These are phyloP conservation scores for Labeo catla DNA, from an alignment of 2,113 vertebrate species.

Conservation along the genomic window DNA sequence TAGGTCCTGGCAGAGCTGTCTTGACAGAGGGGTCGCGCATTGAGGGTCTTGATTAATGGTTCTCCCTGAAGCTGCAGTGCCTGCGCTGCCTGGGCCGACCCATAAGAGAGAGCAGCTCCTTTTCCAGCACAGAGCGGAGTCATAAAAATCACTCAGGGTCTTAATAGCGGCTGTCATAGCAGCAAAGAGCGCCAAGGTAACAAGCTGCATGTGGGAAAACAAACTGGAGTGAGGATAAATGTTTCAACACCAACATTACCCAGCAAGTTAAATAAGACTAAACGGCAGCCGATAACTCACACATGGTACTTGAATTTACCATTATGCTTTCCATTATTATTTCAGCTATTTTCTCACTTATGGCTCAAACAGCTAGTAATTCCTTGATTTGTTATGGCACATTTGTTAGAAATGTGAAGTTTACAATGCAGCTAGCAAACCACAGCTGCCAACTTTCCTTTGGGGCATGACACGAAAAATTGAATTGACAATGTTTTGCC, in stretches of 20 bases:
- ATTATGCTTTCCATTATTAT: constrained; percentile 11
- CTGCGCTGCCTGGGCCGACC: neutral
- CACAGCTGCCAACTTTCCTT: constrained; percentile 23
- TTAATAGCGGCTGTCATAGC: constrained; percentile 40
- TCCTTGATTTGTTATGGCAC: constrained; percentile 20
- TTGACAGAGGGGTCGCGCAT: neutral
- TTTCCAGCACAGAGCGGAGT: constrained; percentile 34
- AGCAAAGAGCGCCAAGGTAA: constrained; percentile 30
- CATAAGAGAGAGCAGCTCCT: constrained; percentile 5
- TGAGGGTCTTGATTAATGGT: constrained; percentile 29
- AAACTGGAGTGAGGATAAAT: constrained; percentile 37
- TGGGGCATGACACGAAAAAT: neutral
- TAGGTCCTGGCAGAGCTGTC: constrained; percentile 7
- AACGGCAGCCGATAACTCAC: neutral
- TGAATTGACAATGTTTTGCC: constrained; percentile 27
- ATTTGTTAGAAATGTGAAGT: constrained; percentile 9
- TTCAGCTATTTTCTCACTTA: constrained; percentile 18
- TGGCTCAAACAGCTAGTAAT: neutral
- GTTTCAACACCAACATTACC: constrained; percentile 30
- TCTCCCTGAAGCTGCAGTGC: constrained; percentile 31
- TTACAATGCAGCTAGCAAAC: neutral
- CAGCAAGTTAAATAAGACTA: constrained; percentile 38
- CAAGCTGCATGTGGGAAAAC: constrained; percentile 44
- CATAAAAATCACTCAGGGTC: constrained; percentile 47
- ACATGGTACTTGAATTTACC: neutral